phyloP scores from a whole-genome alignment of 2,113 vertebrate genomes.

The Hemibagrus wyckioides region DNA sequence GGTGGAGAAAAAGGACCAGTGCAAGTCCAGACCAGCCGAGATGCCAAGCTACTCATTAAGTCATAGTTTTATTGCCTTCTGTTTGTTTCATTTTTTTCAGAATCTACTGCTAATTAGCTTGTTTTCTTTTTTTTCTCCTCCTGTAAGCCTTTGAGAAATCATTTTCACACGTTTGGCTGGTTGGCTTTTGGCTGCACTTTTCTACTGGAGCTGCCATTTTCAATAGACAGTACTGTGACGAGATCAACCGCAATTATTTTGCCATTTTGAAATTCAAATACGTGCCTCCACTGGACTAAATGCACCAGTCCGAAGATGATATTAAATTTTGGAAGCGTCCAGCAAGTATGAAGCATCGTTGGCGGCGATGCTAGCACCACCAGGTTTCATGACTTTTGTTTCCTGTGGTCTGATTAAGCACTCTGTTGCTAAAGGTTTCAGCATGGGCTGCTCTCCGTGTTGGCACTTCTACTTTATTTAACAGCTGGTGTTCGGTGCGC shows the following conservation, averaged over 20 bases:
- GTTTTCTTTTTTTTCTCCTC: not conserved
- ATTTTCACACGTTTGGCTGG: conserved; percentile 34
- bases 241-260: not conserved
- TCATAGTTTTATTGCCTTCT: conserved; percentile 51
- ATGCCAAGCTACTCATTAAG: conserved; percentile 68
- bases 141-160: conserved; percentile 29
- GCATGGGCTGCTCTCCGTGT: not conserved
- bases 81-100: conserved; percentile 53
- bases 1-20: conserved; percentile 65
- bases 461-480: conserved; percentile 23
- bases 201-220: not conserved
- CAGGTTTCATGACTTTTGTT: conserved; percentile 18
- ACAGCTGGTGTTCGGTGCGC: conserved; percentile 8
- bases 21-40: conserved; percentile 64
- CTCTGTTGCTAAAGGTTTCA: not conserved
- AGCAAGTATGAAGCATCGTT: not conserved
- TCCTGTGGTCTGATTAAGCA: not conserved
- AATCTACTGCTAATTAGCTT: conserved; percentile 49
- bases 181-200: conserved; percentile 32
- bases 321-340: not conserved
- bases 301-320: not conserved
- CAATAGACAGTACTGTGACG: not conserved
- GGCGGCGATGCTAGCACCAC: not conserved
- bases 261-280: not conserved
- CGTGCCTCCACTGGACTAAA: not conserved